Evolutionary conservation across 1,140 invertebrate species (phyloP).

Genomic region (Lamellibrachia luymesi): DNA sequence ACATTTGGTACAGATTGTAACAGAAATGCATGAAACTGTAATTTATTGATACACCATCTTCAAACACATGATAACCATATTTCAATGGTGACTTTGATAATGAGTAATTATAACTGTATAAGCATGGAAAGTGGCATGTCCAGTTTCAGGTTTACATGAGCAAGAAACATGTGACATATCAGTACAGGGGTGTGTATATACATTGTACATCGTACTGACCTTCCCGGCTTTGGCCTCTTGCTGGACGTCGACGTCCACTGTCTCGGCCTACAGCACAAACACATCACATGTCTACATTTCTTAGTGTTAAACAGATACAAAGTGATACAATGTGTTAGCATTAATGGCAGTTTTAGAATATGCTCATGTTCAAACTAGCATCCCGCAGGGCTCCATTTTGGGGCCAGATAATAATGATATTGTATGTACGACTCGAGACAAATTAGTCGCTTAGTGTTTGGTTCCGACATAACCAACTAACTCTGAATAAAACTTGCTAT

Average conservation of each 20-base stretch:
- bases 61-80: no score
- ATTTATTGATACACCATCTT: background rate
- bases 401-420: no score
- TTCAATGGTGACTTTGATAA: no score
- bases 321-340: background rate
- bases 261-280: slow-evolving; percentile 26
- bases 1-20: no score
- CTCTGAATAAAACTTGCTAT: no score
- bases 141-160: background rate
- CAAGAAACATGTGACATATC: background rate
- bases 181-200: background rate
- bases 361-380: no score
- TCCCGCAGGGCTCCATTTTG: no score
- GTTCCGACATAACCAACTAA: no score
- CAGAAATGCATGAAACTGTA: slow-evolving; percentile 18
- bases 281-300: background rate
- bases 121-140: background rate
- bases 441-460: no score
- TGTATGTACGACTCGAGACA: no score
- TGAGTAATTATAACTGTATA: no score
- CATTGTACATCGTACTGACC: slow-evolving; percentile 27
- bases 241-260: slow-evolving; percentile 40
- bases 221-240: slow-evolving; percentile 43
- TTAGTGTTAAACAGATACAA: background rate
- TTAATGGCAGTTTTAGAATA: background rate